phyloP scores from a whole-genome alignment of 2,113 vertebrate species.

The Antechinus flavipes region DNA sequence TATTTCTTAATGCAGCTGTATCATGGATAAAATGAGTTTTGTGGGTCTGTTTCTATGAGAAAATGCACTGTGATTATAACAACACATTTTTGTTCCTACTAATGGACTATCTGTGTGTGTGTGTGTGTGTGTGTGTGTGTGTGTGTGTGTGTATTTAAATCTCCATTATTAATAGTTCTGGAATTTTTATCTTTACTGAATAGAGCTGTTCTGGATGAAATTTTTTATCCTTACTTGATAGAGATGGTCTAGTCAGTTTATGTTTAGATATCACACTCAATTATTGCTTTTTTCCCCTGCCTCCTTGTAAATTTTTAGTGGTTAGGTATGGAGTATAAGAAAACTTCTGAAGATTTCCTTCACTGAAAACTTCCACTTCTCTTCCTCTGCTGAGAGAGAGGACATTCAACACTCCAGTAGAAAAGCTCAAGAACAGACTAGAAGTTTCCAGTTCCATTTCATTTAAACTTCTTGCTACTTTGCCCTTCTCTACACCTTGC shows the following conservation, averaged over 20 bases:
- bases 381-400: slow-evolving; percentile 36
- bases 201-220: slow-evolving; percentile 41
- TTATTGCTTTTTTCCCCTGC: slow-evolving; percentile 57
- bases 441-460: slow-evolving; percentile 50
- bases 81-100: slow-evolving; percentile 38
- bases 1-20: background rate
- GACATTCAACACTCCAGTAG: background rate
- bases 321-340: slow-evolving; percentile 58
- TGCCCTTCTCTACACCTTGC: slow-evolving; percentile 4
- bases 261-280: slow-evolving; percentile 58
- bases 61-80: slow-evolving; percentile 11
- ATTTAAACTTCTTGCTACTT: slow-evolving; percentile 42
- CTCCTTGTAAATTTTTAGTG: slow-evolving; percentile 61
- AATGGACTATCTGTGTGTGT: background rate
- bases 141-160: background rate
- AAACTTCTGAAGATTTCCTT: slow-evolving; percentile 54
- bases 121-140: too few species aligned
- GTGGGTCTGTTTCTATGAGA: background rate
- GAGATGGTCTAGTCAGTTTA: slow-evolving; percentile 59
- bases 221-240: slow-evolving; percentile 69
- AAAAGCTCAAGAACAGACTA: slow-evolving; percentile 44
- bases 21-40: background rate
- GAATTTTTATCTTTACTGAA: too few species aligned
- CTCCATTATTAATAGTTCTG: slow-evolving; percentile 20
- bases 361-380: slow-evolving; percentile 55